These are phyloP conservation scores for Drosophila mimetica DNA, from an alignment of 2,888 invertebrate genomes.

Conservation along the genomic window DNA sequence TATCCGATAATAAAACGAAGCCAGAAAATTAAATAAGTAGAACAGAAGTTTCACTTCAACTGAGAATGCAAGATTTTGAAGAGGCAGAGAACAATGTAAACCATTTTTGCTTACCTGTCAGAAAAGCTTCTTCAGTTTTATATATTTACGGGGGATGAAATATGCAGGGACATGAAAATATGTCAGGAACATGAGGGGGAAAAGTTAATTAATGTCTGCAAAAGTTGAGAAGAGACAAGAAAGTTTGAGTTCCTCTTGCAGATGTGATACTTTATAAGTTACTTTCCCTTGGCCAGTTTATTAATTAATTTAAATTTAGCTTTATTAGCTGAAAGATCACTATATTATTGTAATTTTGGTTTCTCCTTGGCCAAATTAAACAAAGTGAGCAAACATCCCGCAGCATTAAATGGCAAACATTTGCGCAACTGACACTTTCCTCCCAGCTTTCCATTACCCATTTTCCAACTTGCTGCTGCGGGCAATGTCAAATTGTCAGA, in stretches of 20 bases:
- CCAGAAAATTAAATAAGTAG: slow-evolving; percentile 25
- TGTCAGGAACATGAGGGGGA: not conserved
- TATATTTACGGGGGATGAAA: not conserved
- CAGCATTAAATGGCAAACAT: slow-evolving; percentile 20
- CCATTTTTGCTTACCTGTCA: not conserved
- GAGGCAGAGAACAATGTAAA: slow-evolving; percentile 1
- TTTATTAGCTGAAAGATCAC: not conserved
- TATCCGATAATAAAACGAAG: slow-evolving; percentile 33
- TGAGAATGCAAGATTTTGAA: not conserved
- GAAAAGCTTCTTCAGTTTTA: not conserved
- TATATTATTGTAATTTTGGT: not conserved
- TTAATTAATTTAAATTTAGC: too few species aligned
- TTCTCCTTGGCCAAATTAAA: slow-evolving; percentile 2
- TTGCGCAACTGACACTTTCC: slow-evolving; percentile 11
- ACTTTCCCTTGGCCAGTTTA: too few species aligned
- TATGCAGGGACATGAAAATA: not conserved
- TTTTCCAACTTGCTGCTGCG: slow-evolving; percentile 25
- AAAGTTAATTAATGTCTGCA: not conserved
- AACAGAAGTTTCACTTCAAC: slow-evolving; percentile 2
- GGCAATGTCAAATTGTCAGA: slow-evolving; percentile 42
- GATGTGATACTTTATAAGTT: not conserved
- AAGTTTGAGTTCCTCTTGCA: not conserved
- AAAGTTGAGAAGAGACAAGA: not conserved
- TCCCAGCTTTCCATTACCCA: slow-evolving; percentile 10
- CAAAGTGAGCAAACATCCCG: slow-evolving; percentile 30